Evolutionary conservation across 1,140 invertebrate species (phyloP).

Genomic region (Sipha flava): DNA sequence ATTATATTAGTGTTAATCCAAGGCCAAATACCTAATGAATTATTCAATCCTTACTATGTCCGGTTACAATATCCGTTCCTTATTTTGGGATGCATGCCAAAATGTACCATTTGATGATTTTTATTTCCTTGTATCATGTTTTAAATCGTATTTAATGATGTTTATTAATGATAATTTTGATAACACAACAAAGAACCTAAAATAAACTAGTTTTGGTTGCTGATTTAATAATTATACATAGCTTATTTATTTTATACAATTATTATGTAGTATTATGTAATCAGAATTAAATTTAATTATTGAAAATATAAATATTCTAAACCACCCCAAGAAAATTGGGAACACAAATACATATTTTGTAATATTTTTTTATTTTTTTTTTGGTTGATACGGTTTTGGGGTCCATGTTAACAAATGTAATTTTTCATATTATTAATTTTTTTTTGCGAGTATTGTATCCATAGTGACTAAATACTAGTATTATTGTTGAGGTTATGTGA

Average conservation of each 20-base stretch:
- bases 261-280: no score
- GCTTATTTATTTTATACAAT: not conserved
- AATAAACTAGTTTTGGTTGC: not conserved
- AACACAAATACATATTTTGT: no score
- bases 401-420: no score
- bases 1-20: not conserved
- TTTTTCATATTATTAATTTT: no score
- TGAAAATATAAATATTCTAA: no score
- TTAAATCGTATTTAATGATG: not conserved
- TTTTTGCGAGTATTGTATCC: no score
- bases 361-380: no score
- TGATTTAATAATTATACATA: not conserved
- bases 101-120: not conserved
- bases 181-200: not conserved
- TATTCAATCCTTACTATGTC: conserved; percentile 1
- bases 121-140: not conserved
- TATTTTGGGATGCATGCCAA: not conserved
- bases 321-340: no score
- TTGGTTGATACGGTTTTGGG: no score
- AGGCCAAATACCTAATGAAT: conserved; percentile 1
- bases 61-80: not conserved
- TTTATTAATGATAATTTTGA: not conserved
- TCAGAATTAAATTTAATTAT: no score
- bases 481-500: no score
- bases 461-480: no score